Conservation (phyloP, 2,797 vertebrate species). For the Periparus ater region DNA sequence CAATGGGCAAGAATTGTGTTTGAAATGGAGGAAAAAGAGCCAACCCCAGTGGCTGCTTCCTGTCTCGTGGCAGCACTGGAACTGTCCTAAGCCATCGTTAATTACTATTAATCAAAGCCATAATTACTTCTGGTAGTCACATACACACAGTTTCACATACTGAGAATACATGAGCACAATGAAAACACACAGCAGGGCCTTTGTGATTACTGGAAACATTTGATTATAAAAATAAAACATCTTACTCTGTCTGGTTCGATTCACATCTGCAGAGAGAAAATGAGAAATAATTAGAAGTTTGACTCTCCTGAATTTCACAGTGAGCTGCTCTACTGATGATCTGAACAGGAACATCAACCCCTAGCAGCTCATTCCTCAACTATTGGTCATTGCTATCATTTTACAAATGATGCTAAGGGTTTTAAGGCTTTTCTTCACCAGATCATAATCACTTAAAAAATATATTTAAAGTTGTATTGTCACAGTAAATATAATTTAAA, state of each 20-base stretch:
- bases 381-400: not conserved
- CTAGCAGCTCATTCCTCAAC: not conserved
- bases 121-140: not conserved
- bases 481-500: not conserved
- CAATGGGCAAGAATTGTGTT: not conserved
- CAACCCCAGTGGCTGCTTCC: not conserved
- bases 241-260: slow-evolving; percentile 70
- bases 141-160: not conserved
- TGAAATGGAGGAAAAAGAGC: not conserved
- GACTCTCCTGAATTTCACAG: not conserved
- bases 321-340: not conserved
- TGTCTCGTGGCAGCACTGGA: not conserved
- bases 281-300: not conserved
- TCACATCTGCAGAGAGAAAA: slow-evolving; percentile 59
- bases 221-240: slow-evolving; percentile 45
- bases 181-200: not conserved
- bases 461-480: not conserved
- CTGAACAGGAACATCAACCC: not conserved
- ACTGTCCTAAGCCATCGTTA: not conserved
- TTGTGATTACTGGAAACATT: not conserved
- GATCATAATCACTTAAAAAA: not conserved
- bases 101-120: not conserved
- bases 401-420: not conserved
- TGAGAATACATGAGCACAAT: not conserved
- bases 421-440: not conserved